Conservation (phyloP, 1,140 invertebrate genomes). For the Berghia stephanieae region DNA sequence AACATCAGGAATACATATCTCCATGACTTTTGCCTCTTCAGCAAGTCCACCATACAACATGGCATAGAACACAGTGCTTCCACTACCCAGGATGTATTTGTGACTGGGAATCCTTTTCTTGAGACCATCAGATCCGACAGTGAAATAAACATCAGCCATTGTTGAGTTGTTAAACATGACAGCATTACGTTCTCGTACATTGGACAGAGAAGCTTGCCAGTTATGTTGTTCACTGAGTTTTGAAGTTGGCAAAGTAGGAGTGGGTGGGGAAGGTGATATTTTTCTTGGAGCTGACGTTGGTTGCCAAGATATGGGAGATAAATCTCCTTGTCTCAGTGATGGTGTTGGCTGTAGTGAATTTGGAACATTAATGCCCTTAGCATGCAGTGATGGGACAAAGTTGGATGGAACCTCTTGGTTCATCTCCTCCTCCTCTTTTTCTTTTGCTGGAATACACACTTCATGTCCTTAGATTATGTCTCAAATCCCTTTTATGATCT, state of each 20-base stretch:
- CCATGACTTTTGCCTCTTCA: slow-evolving; percentile 78
- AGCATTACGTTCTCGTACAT: slow-evolving; percentile 79
- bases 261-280: slow-evolving; percentile 33
- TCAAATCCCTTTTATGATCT: neutral
- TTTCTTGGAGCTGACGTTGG: slow-evolving; percentile 36
- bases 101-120: slow-evolving; percentile 81
- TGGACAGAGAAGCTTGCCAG: slow-evolving; percentile 71
- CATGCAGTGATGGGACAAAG: slow-evolving; percentile 39
- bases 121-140: slow-evolving; percentile 72
- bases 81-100: slow-evolving; percentile 83
- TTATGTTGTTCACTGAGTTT: slow-evolving; percentile 77
- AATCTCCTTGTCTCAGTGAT: neutral
- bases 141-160: slow-evolving; percentile 81
- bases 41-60: slow-evolving; percentile 83
- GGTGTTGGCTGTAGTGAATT: slow-evolving; percentile 19
- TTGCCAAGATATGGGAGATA: slow-evolving; percentile 35
- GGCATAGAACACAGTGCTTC: slow-evolving; percentile 85
- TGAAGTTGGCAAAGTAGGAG: slow-evolving; percentile 44
- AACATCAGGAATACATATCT: slow-evolving; percentile 84
- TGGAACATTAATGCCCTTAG: neutral
- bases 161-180: slow-evolving; percentile 85
- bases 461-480: slow-evolving; percentile 18
- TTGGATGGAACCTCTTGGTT: slow-evolving; percentile 65
- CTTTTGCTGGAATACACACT: slow-evolving; percentile 36
- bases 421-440: slow-evolving; percentile 56